These are phyloP conservation scores for Caenorhabditis afra DNA, from an alignment of 2,888 invertebrate species.

Conservation along the genomic window DNA sequence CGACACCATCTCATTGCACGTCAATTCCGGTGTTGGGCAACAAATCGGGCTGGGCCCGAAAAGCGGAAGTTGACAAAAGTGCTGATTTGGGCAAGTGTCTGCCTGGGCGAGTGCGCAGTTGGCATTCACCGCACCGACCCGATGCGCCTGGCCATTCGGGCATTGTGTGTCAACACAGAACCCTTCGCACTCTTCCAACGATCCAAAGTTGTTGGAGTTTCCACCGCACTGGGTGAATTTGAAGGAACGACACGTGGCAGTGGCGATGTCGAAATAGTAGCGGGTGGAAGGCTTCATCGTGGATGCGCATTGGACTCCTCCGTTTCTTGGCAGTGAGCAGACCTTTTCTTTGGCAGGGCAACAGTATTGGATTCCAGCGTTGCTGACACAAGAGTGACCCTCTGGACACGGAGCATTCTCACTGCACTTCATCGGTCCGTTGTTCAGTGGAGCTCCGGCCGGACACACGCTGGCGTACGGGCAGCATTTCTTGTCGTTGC, in stretches of 20 bases:
- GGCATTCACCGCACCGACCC: conserved; percentile 78
- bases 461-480: conserved; percentile 78
- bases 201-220: conserved; percentile 79
- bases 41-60: conserved; percentile 77
- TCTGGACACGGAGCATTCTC: conserved; percentile 77
- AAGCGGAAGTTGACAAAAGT: conserved; percentile 75
- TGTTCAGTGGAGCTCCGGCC: conserved; percentile 77
- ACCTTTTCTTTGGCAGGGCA: conserved; percentile 74
- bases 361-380: conserved; percentile 77
- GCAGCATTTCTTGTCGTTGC: conserved; percentile 78
- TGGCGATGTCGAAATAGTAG: conserved; percentile 69
- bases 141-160: conserved; percentile 70
- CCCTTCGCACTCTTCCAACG: conserved; percentile 80
- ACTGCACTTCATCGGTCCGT: conserved; percentile 73
- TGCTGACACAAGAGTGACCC: conserved; percentile 77
- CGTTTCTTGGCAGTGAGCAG: conserved; percentile 62
- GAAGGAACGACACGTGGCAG: conserved; percentile 70
- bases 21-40: conserved; percentile 75
- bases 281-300: conserved; percentile 64
- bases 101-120: conserved; percentile 71
- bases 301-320: conserved; percentile 68
- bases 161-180: conserved; percentile 80
- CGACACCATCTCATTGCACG: conserved; percentile 75
- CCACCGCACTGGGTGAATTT: conserved; percentile 78
- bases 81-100: conserved; percentile 75